A percentile compares a stretch with the other conserved stretches of the same genome.
Conservation (phyloP, 2,113 vertebrate genomes). For the Nymphicus hollandicus region DNA sequence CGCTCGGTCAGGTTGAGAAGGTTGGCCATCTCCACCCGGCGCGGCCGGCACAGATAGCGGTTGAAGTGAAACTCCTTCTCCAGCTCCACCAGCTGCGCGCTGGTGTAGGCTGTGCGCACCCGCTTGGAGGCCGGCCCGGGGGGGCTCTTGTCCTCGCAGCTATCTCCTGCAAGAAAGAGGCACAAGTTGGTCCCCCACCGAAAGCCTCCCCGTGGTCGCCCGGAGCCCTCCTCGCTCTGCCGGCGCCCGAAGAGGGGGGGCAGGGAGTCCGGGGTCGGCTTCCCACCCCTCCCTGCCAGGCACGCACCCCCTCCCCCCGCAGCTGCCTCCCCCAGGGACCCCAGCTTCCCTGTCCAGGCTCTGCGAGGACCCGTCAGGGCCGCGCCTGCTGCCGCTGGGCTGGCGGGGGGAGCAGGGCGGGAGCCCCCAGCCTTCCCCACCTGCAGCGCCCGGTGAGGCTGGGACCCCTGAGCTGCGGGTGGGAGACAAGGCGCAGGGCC, state of each 20-base stretch:
- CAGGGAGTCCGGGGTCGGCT: not conserved
- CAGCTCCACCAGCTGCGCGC: slow-evolving; percentile 95
- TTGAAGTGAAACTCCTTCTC: slow-evolving; percentile 99
- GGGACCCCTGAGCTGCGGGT: not conserved
- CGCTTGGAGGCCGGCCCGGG: slow-evolving; percentile 94
- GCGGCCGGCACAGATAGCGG: slow-evolving; percentile 94
- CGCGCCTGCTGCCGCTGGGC: not conserved
- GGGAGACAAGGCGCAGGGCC: not conserved
- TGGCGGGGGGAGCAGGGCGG: not conserved
- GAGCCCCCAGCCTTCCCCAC: not conserved
- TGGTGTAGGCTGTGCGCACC: slow-evolving; percentile 96
- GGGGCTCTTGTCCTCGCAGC: slow-evolving; percentile 96
- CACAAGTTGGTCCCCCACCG: not conserved
- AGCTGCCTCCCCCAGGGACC: not conserved
- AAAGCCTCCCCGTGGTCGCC: not conserved
- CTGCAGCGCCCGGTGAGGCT: not conserved
- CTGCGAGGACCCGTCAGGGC: not conserved
- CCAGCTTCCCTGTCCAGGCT: not conserved
- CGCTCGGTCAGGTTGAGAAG: slow-evolving; percentile 96
- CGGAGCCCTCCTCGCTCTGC: not conserved
- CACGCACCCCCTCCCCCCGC: not conserved
- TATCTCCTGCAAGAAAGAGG: slow-evolving; percentile 80
- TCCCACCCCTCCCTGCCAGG: not conserved
- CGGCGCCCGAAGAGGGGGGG: not conserved
- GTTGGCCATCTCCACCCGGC: slow-evolving; percentile 98